Evolutionary conservation across 2,888 invertebrate species (phyloP), one percentile per base, ranked within the genome.

Genomic region (Lycophotia porphyrea): DNA sequence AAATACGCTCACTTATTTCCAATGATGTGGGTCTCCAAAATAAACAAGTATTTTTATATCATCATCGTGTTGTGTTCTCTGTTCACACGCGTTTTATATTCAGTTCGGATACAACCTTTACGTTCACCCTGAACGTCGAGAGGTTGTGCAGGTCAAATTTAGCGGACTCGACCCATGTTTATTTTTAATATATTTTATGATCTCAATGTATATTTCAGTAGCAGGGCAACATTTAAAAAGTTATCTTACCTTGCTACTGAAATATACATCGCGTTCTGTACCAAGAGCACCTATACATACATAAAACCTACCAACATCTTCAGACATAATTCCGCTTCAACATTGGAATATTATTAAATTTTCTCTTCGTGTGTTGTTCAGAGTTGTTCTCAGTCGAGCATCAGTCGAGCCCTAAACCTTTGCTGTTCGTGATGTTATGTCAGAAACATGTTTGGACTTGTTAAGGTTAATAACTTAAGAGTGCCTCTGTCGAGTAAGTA

Each of bases 1-100:
- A 74, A 78, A 82, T 34, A 71, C 74, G 27, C 47, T 73, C 69
- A 58, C 44, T 78, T 78, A 58, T 67, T 67, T 60, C 65, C 58
- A 80, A 80, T 61, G 81, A 80, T 80, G 67, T 80, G 42, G 75
- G 75, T 74, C 21, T 79, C 52, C 27, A 74, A 74, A 78, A 78
- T 60, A 68, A 64, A 74, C 39, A 60, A 63, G 64, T 64, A 67
- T 76, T 68, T 75, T 60, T 71, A 42, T 82, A 71, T 60, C 34
- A 55, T 60, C 39, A 42, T 67, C 44, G 27, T 34, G 27, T 31
- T 49, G n/a, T 63, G 27, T 67, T 63, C 44, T 44, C 49, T 31
- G 49, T 65, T 52, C 61, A 44, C 13, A 49, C 24, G 5, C n/a
- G 44, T 68, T 81, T 70, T 61, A 61, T 75, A 77, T 72, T 77